Evolutionary conservation across 2,888 invertebrate genomes (phyloP).

Genomic region (Nomada hirtipes): DNA sequence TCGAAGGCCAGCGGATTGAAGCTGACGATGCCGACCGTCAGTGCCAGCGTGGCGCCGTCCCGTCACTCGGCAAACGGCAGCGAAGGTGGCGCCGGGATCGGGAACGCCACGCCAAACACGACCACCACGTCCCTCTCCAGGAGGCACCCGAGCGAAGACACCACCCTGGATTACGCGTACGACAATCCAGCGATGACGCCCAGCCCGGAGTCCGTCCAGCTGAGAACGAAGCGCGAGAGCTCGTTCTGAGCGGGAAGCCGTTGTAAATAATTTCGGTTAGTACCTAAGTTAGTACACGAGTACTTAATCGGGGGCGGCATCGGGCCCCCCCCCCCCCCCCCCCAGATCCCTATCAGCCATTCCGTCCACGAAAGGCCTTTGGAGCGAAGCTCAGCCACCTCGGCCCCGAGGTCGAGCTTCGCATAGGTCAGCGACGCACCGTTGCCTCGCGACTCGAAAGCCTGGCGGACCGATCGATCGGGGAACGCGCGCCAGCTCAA

Average conservation of each 20-base stretch:
- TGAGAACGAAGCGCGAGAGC: constrained; percentile 79
- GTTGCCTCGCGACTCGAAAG: constrained; percentile 17
- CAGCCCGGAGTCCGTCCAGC: constrained; percentile 84
- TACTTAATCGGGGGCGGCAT: constrained; percentile 32
- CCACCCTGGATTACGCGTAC: constrained; percentile 91
- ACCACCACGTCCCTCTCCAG: constrained; percentile 90
- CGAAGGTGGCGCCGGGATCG: constrained; percentile 82
- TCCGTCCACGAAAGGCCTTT: constrained; percentile 83
- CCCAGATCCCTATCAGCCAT: constrained; percentile 79
- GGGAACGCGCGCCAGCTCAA: constrained; percentile 43
- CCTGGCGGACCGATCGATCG: not conserved
- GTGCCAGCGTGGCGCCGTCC: constrained; percentile 71
- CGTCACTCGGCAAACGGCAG: constrained; percentile 53
- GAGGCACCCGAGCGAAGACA: constrained; percentile 91
- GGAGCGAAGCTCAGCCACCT: constrained; percentile 69
- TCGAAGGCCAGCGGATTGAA: constrained; percentile 75
- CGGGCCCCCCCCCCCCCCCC: not conserved
- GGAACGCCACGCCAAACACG: constrained; percentile 87
- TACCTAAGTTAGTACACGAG: constrained; percentile 35
- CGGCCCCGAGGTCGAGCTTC: constrained; percentile 65
- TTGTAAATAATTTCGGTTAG: not conserved
- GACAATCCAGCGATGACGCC: constrained; percentile 92
- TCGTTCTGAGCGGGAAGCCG: constrained; percentile 72
- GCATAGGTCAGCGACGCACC: constrained; percentile 77
- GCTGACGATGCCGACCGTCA: constrained; percentile 80